Percentiles rank a stretch among this genome's conserved stretches.
phyloP scores from a whole-genome alignment of 2,888 invertebrate genomes.

The Noctua comes region DNA sequence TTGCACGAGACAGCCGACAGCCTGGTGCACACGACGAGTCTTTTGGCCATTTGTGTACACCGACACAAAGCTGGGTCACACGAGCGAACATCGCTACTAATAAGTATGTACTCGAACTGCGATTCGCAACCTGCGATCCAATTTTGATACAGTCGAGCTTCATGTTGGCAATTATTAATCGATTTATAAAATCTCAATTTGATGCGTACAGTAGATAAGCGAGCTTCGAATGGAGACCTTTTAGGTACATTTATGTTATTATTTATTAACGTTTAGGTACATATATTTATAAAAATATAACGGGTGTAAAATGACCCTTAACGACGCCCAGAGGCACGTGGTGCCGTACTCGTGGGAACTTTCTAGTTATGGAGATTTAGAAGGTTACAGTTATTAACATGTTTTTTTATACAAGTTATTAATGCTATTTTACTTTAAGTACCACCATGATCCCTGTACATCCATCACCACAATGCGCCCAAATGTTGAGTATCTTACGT shows the following conservation, averaged over 20 bases:
- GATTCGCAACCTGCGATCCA: slow-evolving; percentile 38
- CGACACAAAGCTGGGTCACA: slow-evolving; percentile 41
- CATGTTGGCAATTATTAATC: slow-evolving; percentile 34
- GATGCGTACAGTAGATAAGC: slow-evolving; percentile 34
- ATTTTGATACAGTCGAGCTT: slow-evolving; percentile 45
- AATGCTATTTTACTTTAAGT: neutral
- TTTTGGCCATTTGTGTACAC: slow-evolving; percentile 40
- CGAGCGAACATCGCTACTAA: slow-evolving; percentile 20
- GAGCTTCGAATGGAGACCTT: slow-evolving; percentile 14
- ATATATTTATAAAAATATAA: slow-evolving; percentile 4
- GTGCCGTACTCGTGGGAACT: neutral
- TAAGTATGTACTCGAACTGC: slow-evolving; percentile 7
- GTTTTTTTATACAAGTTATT: neutral
- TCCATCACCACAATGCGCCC: neutral
- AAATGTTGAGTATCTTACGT: neutral
- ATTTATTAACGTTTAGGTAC: neutral
- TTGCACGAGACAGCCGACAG: slow-evolving; percentile 49
- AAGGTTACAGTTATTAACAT: neutral
- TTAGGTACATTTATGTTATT: slow-evolving; percentile 7
- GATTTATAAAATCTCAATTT: slow-evolving; percentile 34
- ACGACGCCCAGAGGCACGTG: neutral
- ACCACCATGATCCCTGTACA: neutral
- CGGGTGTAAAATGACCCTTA: neutral
- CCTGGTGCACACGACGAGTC: slow-evolving; percentile 44
- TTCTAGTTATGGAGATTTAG: neutral